Base-by-base conservation (phyloP, 2,888 invertebrate species). In the Lithophane socia region DNA sequence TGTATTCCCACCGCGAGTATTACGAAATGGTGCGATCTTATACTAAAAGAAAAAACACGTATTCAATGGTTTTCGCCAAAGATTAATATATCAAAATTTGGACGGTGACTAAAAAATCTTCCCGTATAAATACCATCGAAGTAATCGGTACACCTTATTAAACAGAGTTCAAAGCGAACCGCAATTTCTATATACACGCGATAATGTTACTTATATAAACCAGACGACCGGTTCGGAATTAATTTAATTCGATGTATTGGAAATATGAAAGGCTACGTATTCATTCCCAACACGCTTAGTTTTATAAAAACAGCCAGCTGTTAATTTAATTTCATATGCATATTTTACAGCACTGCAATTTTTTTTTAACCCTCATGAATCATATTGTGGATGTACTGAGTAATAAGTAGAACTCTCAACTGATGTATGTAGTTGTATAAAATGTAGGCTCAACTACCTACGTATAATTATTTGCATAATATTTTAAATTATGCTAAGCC, bases 231-330 rank as follows among this genome's bases (percentile, higher is more conserved):
- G 63, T 54, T 68, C 37, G 24, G 52, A 65, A 61, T 69, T 86
- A 70, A 85, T 82, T 73, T 82, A 68, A 84, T 86, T 75, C 73
- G 44, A 63, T 72, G 29, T 79, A 86, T 75, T 79, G 83, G 67
- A 83, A 75, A 88, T 84, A 89, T 85, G 77, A 82, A 75, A 75
- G 54, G 82, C 86, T 82, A 58, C 81, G 76, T 64, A 79, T 76
- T 79, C 78, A 83, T 75, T 83, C 37, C 69, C 71, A 73, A 77
- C 77, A 73, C 75, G 74, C 37, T 79, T 73, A 78, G 73, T 75
- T 81, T 74, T 42, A 75, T 85, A 73, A 79, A 86, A 85, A 68
- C 61, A 61, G 52, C 75, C 56, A 58, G 69, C 81, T 77, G 66
- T 74, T 84, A 86, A 81, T 84, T 85, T 63, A 78, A 73, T 84